Conservation (phyloP, 2,888 invertebrate species). For the Lasioglossum zephyrum region DNA sequence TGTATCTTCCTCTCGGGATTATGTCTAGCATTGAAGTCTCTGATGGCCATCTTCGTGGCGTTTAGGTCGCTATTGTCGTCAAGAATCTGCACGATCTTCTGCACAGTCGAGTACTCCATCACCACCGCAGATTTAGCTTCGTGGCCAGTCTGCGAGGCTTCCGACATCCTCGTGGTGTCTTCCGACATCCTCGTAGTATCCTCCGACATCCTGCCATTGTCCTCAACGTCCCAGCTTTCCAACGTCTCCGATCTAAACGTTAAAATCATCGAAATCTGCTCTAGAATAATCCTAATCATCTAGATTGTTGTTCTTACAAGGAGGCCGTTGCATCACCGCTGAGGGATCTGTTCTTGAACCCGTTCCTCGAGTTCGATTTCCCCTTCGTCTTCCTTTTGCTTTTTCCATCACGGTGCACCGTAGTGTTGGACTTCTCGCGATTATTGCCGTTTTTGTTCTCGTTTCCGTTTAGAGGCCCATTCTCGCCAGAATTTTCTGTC, state of each 20-base stretch:
- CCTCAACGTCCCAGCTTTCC: not conserved
- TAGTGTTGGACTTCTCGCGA: conserved; percentile 30
- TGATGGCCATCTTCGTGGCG: conserved; percentile 41
- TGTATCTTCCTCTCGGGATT: conserved; percentile 16
- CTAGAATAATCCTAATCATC: not conserved
- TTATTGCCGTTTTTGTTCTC: not conserved
- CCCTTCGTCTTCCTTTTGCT: conserved; percentile 29
- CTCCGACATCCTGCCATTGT: conserved; percentile 47
- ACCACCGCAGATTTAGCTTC: conserved; percentile 70
- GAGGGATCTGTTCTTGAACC: not conserved
- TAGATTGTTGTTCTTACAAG: conserved; percentile 22
- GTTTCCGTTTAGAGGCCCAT: not conserved
- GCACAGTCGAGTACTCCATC: conserved; percentile 75
- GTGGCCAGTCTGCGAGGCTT: conserved; percentile 60
- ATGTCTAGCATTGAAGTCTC: conserved; percentile 37
- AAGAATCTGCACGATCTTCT: conserved; percentile 73
- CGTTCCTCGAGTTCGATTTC: conserved; percentile 35
- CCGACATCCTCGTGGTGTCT: conserved; percentile 43
- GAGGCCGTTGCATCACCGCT: not conserved
- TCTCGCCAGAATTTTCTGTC: not conserved
- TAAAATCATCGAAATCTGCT: not conserved
- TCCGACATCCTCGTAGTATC: conserved; percentile 35
- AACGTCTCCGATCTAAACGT: conserved; percentile 29
- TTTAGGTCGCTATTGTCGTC: conserved; percentile 45
- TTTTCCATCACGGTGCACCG: conserved; percentile 19